A percentile compares a stretch with the other conserved stretches of the same genome.
Evolutionary conservation across 2,797 vertebrate species (phyloP).

Genomic region (Microhierax caerulescens): DNA sequence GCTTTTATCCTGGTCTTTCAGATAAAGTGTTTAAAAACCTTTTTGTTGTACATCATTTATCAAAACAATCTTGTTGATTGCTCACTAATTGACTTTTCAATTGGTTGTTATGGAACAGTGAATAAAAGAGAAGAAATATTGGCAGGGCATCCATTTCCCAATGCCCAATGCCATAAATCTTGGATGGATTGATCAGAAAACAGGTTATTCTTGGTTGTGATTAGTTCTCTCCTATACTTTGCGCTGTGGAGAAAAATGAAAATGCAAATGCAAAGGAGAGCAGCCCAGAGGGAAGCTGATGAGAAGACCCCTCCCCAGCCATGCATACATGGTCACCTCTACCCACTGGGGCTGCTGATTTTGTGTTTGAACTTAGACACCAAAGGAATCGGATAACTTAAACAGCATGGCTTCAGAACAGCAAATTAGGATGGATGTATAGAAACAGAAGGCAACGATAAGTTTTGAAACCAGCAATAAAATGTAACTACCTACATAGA

Average conservation of each 20-base stretch:
- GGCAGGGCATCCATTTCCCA: neutral
- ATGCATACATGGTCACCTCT: neutral
- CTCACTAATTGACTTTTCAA: constrained; percentile 21
- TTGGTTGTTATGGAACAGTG: neutral
- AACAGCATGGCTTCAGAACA: neutral
- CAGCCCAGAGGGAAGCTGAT: neutral
- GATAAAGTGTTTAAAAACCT: neutral
- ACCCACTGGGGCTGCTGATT: neutral
- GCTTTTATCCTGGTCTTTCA: neutral
- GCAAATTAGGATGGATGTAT: neutral
- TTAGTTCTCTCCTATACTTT: neutral
- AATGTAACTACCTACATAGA: neutral
- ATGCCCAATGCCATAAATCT: neutral
- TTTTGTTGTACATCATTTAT: neutral
- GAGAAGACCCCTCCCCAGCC: neutral
- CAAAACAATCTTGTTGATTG: neutral
- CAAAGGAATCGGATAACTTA: neutral
- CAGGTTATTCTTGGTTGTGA: neutral
- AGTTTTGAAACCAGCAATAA: neutral
- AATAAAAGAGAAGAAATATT: constrained; percentile 14
- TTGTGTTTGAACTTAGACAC: neutral
- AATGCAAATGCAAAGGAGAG: neutral
- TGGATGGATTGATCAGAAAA: neutral
- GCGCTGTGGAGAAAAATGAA: neutral
- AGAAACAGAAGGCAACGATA: neutral